These are phyloP conservation scores for Ciconia nigra DNA, from an alignment of 2,797 vertebrate genomes.

Conservation along the genomic window DNA sequence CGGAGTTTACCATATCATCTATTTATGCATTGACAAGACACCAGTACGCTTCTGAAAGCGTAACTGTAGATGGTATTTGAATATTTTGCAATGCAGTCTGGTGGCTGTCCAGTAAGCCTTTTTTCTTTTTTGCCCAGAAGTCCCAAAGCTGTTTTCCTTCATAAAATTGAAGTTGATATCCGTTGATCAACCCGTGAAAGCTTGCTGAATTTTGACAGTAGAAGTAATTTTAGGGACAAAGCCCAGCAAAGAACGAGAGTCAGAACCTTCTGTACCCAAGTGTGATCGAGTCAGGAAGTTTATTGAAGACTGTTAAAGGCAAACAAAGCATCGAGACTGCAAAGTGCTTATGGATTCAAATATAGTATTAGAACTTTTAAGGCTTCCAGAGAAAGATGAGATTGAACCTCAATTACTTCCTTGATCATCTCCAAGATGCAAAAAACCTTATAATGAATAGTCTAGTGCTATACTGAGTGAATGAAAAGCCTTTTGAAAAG, in stretches of 20 bases:
- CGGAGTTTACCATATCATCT: background rate
- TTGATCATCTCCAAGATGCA: background rate
- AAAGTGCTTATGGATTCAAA: background rate
- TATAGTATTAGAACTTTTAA: background rate
- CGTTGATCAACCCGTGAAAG: background rate
- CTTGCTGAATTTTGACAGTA: background rate
- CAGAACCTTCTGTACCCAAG: background rate
- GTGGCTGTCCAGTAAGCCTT: background rate
- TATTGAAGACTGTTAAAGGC: background rate
- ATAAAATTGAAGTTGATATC: background rate
- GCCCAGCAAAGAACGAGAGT: background rate
- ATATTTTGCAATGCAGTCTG: background rate
- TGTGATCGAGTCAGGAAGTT: background rate
- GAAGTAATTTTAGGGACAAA: background rate
- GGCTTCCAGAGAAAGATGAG: background rate
- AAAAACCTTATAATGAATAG: background rate
- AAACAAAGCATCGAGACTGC: background rate
- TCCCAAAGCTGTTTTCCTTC: background rate
- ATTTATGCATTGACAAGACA: no score
- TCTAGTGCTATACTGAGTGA: background rate
- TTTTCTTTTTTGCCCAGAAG: background rate
- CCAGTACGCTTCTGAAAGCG: background rate
- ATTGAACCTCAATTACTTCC: background rate
- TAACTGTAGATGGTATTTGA: no score
- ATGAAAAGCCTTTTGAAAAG: background rate